Conservation (phyloP, 1,140 invertebrate species). For the Drosophila setifemur region DNA sequence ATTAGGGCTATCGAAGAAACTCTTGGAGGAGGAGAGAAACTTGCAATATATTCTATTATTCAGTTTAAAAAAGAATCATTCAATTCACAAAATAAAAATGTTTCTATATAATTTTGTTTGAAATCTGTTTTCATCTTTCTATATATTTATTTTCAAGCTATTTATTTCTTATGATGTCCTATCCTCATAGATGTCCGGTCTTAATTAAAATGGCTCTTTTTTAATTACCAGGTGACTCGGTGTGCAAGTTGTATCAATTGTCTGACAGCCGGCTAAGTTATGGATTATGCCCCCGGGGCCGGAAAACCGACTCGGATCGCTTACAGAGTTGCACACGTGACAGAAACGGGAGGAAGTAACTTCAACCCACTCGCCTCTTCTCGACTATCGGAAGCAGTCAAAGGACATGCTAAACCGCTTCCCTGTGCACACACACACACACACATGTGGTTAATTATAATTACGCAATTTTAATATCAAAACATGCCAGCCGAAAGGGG, state of each 20-base stretch:
- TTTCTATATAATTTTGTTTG: too few relatives aligned
- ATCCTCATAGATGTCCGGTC: not conserved
- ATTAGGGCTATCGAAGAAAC: too few relatives aligned
- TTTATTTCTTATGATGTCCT: not conserved
- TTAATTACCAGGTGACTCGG: slow-evolving; percentile 29
- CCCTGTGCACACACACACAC: slow-evolving; percentile 11
- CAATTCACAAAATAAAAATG: not conserved
- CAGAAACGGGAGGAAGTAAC: slow-evolving; percentile 34
- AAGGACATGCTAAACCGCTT: slow-evolving; percentile 60
- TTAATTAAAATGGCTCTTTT: slow-evolving; percentile 37
- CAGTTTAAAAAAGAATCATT: not conserved
- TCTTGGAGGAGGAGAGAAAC: too few relatives aligned
- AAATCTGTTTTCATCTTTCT: too few relatives aligned
- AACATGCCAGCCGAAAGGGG: slow-evolving; percentile 46
- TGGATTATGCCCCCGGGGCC: slow-evolving; percentile 77
- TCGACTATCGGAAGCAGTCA: slow-evolving; percentile 60
- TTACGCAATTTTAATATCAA: slow-evolving; percentile 82
- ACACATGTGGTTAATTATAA: slow-evolving; percentile 82
- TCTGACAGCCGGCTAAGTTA: slow-evolving; percentile 70
- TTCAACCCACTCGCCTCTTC: slow-evolving; percentile 31
- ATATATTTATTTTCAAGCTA: not conserved
- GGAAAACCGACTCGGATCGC: slow-evolving; percentile 63
- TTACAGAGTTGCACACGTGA: slow-evolving; percentile 62
- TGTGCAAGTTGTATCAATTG: slow-evolving; percentile 74
- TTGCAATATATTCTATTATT: too few relatives aligned